Conservation (phyloP, 1,140 invertebrate genomes). For the Pogonomyrmex barbatus region DNA sequence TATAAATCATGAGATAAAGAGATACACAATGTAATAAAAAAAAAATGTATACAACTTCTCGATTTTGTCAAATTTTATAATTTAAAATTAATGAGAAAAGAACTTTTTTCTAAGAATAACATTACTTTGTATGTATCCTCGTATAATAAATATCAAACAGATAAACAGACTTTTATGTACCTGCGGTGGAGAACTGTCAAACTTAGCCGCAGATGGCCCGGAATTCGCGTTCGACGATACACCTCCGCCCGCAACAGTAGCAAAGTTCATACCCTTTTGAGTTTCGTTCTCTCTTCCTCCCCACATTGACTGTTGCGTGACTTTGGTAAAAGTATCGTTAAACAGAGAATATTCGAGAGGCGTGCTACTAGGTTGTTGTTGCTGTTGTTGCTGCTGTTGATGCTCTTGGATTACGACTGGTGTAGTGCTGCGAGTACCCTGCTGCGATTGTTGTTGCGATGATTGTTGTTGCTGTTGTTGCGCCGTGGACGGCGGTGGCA, state of each 20-base stretch:
- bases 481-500: slow-evolving; percentile 55
- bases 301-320: slow-evolving; percentile 89
- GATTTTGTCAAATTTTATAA: background rate
- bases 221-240: slow-evolving; percentile 85
- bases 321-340: slow-evolving; percentile 90
- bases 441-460: slow-evolving; percentile 72
- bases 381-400: slow-evolving; percentile 68
- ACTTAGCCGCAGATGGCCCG: slow-evolving; percentile 83
- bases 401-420: slow-evolving; percentile 75
- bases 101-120: too few relatives aligned
- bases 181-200: slow-evolving; percentile 87
- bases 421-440: slow-evolving; percentile 77
- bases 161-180: slow-evolving; percentile 49
- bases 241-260: slow-evolving; percentile 90
- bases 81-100: background rate
- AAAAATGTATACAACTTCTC: background rate
- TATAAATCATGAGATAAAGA: background rate
- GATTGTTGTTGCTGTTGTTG: slow-evolving; percentile 73
- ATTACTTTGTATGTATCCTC: background rate
- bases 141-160: background rate
- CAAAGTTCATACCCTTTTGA: slow-evolving; percentile 91
- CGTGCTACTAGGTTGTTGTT: slow-evolving; percentile 75
- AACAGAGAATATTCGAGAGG: slow-evolving; percentile 92
- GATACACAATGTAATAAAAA: too few relatives aligned
- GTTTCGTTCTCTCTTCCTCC: slow-evolving; percentile 88